phyloP scores from a whole-genome alignment of 1,140 invertebrate genomes.

The Drosophila sucinea region DNA sequence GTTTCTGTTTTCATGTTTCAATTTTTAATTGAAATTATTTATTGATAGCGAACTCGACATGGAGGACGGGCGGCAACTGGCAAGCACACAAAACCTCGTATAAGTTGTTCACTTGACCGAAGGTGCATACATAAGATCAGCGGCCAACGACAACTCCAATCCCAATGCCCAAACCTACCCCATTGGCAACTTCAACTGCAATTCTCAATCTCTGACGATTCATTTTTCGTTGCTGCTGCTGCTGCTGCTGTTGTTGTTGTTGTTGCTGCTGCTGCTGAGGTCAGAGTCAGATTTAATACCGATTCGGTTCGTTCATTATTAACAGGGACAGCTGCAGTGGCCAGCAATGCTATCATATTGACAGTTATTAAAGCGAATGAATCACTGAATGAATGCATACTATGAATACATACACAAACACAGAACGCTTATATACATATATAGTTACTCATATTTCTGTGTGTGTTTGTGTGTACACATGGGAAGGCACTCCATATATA shows the following conservation, averaged over 20 bases:
- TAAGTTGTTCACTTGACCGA: conserved; percentile 30
- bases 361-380: conserved; percentile 68
- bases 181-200: conserved; percentile 10
- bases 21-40: conserved; percentile 79
- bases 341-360: conserved; percentile 48
- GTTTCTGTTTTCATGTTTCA: conserved; percentile 44
- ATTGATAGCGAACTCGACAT: conserved; percentile 54
- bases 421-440: background rate
- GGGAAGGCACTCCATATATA: no score
- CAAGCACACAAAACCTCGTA: conserved; percentile 6
- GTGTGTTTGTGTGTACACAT: no score
- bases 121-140: conserved; percentile 53
- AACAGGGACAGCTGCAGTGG: conserved; percentile 47
- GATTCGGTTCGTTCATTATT: conserved; percentile 66
- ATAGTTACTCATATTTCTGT: background rate
- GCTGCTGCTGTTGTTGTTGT: no score
- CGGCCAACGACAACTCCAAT: conserved; percentile 23
- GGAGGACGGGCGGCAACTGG: no score
- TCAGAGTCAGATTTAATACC: conserved; percentile 62
- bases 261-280: conserved; percentile 40
- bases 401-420: no score
- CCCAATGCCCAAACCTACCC: conserved; percentile 4
- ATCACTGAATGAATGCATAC: conserved; percentile 34
- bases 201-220: conserved; percentile 6
- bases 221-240: conserved; percentile 3